Evolutionary conservation across 2,797 vertebrate genomes (phyloP), one percentile per base, ranked within the genome.

Genomic region (Microctenopoma stevenorrisi): DNA sequence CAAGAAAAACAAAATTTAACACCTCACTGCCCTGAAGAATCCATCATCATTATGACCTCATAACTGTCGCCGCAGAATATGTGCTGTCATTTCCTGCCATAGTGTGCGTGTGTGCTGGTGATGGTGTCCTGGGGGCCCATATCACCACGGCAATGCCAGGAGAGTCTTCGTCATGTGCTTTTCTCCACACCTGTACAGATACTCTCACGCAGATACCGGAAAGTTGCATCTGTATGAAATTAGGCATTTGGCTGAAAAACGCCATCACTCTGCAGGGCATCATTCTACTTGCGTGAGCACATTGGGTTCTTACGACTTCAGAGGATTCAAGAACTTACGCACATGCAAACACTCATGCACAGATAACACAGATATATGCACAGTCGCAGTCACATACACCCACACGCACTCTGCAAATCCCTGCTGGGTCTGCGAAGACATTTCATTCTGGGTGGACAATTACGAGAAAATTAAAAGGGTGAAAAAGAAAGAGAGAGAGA

Each of bases 31-130:
- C 15, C 70, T 3, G 13, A 1, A 60, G 43, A 16, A 83, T 86
- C 78, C 50, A 60, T 86, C 72, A 82, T 82, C 47, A 66, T 85
- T 83, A 87, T 69, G 68, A 74, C 70, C 51, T 40, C 58, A 78
- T 74, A 60, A 74, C 82, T 74, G 80, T 67, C 53, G 1, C 51
- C 72, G 9, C 14, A 63, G 49, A 78, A 63, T 68, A 64, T 64
- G 62, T 51, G 48, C 33, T 63, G 58, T 47, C 71, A 59, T 71
- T 66, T 82, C 28, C 68, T 5, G 0, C 35, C 30, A 56, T 33
- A 4, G 38, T 49, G 38, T 57, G 42, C 14, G 60, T 44, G 25
- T 52, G 25, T 40, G 15, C 43, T 4, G 40, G 28, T 25, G 38
- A 53, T 33, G 25, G 7, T 51, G 37, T 25, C 37, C n/a, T n/a